Conservation (phyloP, 2,113 vertebrate species). For the Dipodomys stephensi region DNA sequence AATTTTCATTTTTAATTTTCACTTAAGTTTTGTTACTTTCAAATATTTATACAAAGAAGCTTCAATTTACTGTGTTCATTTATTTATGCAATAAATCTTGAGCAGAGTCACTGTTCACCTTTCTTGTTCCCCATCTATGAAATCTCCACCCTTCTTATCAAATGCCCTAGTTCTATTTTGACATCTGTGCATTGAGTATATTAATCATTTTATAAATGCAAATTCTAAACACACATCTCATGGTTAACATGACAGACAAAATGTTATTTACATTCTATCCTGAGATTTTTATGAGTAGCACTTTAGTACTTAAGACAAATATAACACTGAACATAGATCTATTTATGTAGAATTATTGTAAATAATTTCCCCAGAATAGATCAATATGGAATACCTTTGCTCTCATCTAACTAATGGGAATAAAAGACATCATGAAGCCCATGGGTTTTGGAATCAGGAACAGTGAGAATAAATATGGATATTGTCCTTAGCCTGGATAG, state of each 20-base stretch:
- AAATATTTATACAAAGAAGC: too few species aligned
- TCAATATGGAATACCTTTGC: neutral
- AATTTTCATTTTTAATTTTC: too few species aligned
- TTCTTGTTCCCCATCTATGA: too few species aligned
- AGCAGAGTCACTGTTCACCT: too few species aligned
- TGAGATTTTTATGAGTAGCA: neutral
- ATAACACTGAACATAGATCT: conserved; percentile 6
- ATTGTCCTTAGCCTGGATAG: neutral
- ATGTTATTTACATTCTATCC: neutral
- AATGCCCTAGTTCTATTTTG: too few species aligned
- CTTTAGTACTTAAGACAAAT: conserved; percentile 11
- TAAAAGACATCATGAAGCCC: neutral
- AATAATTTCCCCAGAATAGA: neutral
- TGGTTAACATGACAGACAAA: neutral
- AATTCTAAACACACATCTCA: neutral
- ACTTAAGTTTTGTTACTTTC: too few species aligned
- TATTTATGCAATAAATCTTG: too few species aligned
- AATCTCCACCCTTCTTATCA: too few species aligned
- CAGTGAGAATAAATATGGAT: neutral
- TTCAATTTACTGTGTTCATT: too few species aligned
- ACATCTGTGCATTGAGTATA: neutral
- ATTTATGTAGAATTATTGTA: neutral
- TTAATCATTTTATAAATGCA: neutral
- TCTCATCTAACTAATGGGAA: neutral
- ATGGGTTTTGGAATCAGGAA: neutral